Base-by-base conservation (phyloP, 2,888 invertebrate species). In the Ophonus ardosiacus region DNA sequence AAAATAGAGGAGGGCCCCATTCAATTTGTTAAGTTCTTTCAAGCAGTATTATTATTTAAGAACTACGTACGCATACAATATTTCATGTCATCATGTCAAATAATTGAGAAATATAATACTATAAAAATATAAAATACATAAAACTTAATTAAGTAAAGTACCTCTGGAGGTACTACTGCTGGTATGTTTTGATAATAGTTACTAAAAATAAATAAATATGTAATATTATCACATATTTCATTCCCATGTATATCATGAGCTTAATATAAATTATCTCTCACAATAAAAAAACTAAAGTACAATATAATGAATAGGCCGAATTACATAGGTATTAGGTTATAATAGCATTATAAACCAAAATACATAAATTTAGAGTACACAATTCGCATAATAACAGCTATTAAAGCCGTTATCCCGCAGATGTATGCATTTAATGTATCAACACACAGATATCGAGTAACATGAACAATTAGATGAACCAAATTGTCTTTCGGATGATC, bases 401-500 rank as follows among this genome's bases (percentile, higher is more conserved):
- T 82, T 82, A 82, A 57, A 68, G 51, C 81, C 61, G 13, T 65
- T 61, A 63, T 43, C 51, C 51, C 68, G 13, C 24, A 74, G 71
- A 74, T 74, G 43, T 74, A 74, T 40, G 71, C 71, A 74, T 74
- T 74, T 74, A 31, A 74, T 74, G 51, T 74, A 68, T 68, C 68
- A 68, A 13, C 31, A 40, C 15, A 63, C 24, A 74, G 57, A 57
- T 76, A 76, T 61, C 59, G 61, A 71, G 43, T 83, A 83, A 71
- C 76, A 74, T 57, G 83, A 83, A 83, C 59, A 83, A 83, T 83
- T 74, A 83, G 59, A 65, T 56, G 40, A 74, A 56, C 59, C 71
- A 83, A 83, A 83, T 83, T 83, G 83, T 83, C 83, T 83, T 83
- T 83, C 83, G 76, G 59, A 83, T 76, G 74, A 61, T 21, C 76